phyloP scores from a whole-genome alignment of 2,113 vertebrate genomes.

The Gila orcuttii region DNA sequence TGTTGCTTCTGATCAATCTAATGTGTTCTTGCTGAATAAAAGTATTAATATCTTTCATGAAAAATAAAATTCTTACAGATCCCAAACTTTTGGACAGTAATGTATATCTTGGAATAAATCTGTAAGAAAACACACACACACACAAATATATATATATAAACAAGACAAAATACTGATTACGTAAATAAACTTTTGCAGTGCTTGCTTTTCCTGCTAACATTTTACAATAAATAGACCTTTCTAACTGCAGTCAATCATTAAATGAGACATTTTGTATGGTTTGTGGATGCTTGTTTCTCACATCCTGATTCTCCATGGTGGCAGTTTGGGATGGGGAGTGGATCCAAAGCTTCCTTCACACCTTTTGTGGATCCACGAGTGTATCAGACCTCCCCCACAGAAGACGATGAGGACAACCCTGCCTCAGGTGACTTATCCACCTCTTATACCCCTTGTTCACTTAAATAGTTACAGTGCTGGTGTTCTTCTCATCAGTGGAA shows the following conservation, averaged over 20 bases:
- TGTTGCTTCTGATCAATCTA: neutral
- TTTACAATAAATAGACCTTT: neutral
- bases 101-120: neutral
- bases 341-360: slow-evolving; percentile 96
- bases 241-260: neutral
- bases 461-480: neutral
- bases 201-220: slow-evolving; percentile 31
- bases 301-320: slow-evolving; percentile 40
- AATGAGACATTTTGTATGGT: neutral
- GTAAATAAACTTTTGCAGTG: neutral
- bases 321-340: slow-evolving; percentile 90
- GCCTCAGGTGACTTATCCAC: slow-evolving; percentile 80
- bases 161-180: neutral
- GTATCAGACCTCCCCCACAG: slow-evolving; percentile 94
- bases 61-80: neutral
- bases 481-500: neutral
- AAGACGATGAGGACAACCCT: slow-evolving; percentile 87
- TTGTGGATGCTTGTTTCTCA: slow-evolving; percentile 35
- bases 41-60: no score
- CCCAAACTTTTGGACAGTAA: neutral
- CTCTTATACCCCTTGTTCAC: neutral
- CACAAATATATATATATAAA: neutral
- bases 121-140: neutral
- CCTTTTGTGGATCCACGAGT: slow-evolving; percentile 96
- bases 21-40: neutral